Base-by-base conservation (phyloP, 2,113 vertebrate species). In the Scartelaos histophorus region DNA sequence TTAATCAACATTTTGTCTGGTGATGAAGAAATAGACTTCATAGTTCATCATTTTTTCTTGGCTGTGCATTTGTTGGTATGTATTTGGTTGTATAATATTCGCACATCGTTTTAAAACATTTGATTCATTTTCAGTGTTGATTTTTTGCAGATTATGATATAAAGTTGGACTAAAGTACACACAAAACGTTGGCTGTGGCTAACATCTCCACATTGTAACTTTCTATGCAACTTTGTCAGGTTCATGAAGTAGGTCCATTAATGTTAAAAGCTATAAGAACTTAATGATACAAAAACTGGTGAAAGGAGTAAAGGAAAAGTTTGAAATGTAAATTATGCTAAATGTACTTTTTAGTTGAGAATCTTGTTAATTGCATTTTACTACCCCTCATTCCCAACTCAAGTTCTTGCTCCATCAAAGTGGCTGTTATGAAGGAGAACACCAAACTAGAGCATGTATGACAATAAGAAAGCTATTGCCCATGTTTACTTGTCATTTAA, bases 231-330 rank as follows among this genome's bases (percentile, higher is more conserved):
- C 6, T 43, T 43, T 38, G 1, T 43, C 38, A 10, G 38, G 35
- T 29, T 45, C 43, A 45, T 45, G 43, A 13, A 45, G 43, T 47
- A 45, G 57, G 34, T 62, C 46, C 46, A 64, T 4, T 43, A 66
- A 61, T 80, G 70, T 72, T 54, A 67, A 71, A 79, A 49, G 10
- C 38, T 43, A 43, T 47, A 71, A 79, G 78, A 85, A 79, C 78
- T 70, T 66, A 49, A 47, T 25, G 65, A 45, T 49, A 56, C 67
- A 46, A 34, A 19, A 64, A 49, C 22, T 21, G 54, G 38, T 51
- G 2, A 45, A 38, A 51, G 47, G 70, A 7, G 29, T 12, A 62
- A 34, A 15, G 21, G 3, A 61, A 24, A 69, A 77, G 56, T 64
- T 79, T 67, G 73, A 13, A 78, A 51, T 57, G 19, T 15, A 57